Conservation (phyloP, 1,140 invertebrate species). For the Musca vetustissima region DNA sequence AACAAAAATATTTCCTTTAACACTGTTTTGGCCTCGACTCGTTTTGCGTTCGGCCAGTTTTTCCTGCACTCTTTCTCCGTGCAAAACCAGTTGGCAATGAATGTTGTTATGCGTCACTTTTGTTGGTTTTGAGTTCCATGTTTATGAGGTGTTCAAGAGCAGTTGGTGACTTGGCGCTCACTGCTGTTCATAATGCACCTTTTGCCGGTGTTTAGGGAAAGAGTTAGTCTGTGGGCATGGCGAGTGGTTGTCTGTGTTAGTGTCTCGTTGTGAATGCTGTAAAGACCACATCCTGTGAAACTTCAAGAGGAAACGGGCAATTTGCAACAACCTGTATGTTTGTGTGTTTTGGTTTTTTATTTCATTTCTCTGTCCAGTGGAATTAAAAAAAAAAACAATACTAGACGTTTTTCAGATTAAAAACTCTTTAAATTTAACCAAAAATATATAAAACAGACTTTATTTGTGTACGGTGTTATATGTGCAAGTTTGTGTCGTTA, state of each 20-base stretch:
- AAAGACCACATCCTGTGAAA: conserved; percentile 5
- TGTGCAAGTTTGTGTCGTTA: neutral
- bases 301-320: conserved; percentile 11
- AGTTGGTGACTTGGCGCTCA: conserved; percentile 13
- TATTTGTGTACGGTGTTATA: neutral
- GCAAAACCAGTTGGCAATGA: conserved; percentile 9
- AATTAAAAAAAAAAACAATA: neutral
- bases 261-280: too few relatives aligned
- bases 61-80: neutral
- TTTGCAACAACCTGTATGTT: conserved; percentile 13
- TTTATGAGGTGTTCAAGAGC: conserved; percentile 23
- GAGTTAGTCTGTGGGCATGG: too few relatives aligned
- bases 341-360: conserved; percentile 1
- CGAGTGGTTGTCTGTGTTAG: too few relatives aligned
- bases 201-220: neutral
- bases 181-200: neutral
- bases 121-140: conserved; percentile 6
- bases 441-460: too few relatives aligned
- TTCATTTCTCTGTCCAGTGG: neutral
- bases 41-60: neutral
- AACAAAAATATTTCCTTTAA: conserved; percentile 1
- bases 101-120: conserved; percentile 13
- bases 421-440: neutral
- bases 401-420: too few relatives aligned
- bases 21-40: neutral